Base-by-base conservation (phyloP, 2,113 vertebrate species). In the Eurystomus gularis region DNA sequence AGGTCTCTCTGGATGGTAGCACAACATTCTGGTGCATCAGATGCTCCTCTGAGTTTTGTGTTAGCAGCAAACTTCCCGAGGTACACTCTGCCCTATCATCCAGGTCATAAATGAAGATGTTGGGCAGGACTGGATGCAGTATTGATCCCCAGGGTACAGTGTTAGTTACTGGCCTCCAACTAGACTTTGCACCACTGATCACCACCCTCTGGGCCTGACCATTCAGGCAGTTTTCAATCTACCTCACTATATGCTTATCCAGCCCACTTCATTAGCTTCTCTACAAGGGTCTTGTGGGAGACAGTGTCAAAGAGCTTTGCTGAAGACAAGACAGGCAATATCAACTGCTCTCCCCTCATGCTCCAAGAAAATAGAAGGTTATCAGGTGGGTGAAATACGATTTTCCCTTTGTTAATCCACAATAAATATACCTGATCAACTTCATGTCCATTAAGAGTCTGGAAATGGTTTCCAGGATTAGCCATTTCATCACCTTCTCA, bases 1-100 rank as follows among this genome's bases (percentile, higher is more conserved):
- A n/a, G n/a, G 6, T 69, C 33, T 57, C 10, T 49, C 19, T n/a
- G n/a, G 14, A 52, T 49, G 14, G 8, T 17, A 75, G 11, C 5
- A 5, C 28, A 64, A 37, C 4, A 3, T 2, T 18, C 13, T 6
- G 2, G 1, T 49, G 17, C 15, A 44, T 46, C 10, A 73, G 6
- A 10, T 28, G 9, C 21, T 58, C 9, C 29, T 64, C 48, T 49
- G 24, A 28, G 24, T 28, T 51, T 51, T n/a, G 2, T 57, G 7
- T 33, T 33, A 70, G 17, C 28, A 73, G 20, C 5, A 48, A 29
- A 37, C 7, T 33, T 35, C 3, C 21, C 68, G 16, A 52, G 8
- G 3, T 58, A 35, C 9, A 8, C 10, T 81, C 6, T 23, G 11
- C 4, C 13, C 25, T 7, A 33, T 60, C 2, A 4, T n/a, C 12